Conservation (phyloP, 2,888 invertebrate genomes). For the Dioctria linearis region DNA sequence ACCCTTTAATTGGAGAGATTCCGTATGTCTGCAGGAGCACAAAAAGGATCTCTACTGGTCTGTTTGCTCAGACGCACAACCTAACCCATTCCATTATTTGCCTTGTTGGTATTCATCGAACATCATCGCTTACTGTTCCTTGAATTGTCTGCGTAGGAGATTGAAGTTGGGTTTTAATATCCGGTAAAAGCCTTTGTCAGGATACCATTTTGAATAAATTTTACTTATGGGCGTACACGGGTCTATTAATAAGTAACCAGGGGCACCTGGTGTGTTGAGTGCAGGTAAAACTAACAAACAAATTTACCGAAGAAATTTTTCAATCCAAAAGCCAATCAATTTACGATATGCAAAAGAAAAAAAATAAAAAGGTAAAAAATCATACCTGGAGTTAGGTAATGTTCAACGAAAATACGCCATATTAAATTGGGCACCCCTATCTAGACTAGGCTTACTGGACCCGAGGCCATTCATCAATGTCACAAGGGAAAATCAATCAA, state of each 20-base stretch:
- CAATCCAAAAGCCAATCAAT: neutral
- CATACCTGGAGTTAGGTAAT: constrained; percentile 41
- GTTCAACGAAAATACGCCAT: constrained; percentile 37
- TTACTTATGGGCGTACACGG: constrained; percentile 10
- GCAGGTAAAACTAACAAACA: neutral
- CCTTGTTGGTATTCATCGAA: constrained; percentile 42
- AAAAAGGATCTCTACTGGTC: constrained; percentile 10
- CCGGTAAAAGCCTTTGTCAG: constrained; percentile 45
- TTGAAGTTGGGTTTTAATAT: constrained; percentile 53
- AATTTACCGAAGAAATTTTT: neutral
- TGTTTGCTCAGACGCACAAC: constrained; percentile 2
- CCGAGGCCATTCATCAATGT: constrained; percentile 70
- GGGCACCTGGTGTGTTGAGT: constrained; percentile 13
- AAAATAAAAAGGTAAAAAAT: too few relatives aligned
- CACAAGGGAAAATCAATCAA: constrained; percentile 71
- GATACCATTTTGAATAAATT: constrained; percentile 56
- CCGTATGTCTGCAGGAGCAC: neutral
- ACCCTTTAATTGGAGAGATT: constrained; percentile 35
- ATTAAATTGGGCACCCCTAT: constrained; percentile 58
- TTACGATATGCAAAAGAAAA: neutral
- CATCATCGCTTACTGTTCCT: constrained; percentile 28
- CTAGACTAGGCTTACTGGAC: constrained; percentile 66
- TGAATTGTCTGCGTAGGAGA: constrained; percentile 21
- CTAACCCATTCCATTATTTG: constrained; percentile 6
- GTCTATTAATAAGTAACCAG: constrained; percentile 17